These are phyloP conservation scores for Poliocrania exsul DNA, from an alignment of 2,797 vertebrate species.

Conservation along the genomic window DNA sequence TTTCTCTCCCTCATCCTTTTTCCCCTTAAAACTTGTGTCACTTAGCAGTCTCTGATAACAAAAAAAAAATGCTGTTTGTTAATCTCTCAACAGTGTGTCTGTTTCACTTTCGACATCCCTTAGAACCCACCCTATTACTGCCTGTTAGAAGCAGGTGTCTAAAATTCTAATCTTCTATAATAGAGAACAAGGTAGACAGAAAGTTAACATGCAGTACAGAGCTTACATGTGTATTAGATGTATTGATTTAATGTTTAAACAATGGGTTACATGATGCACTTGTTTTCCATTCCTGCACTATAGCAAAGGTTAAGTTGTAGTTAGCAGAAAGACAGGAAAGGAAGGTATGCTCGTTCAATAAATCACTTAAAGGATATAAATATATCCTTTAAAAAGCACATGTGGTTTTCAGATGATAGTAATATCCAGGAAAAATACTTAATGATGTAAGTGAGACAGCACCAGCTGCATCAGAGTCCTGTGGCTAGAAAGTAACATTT, in stretches of 20 bases:
- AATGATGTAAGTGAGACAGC: background rate
- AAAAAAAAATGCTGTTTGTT: no score
- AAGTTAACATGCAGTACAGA: background rate
- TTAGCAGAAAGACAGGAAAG: background rate
- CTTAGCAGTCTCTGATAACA: no score
- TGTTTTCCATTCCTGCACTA: background rate
- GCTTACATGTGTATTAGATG: background rate
- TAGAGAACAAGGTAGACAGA: background rate
- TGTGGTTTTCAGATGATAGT: background rate
- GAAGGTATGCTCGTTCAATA: background rate
- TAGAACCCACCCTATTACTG: no score
- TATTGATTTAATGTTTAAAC: background rate
- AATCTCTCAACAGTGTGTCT: no score
- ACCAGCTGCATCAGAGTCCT: background rate
- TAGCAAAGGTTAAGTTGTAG: background rate
- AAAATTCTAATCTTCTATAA: background rate
- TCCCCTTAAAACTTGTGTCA: no score
- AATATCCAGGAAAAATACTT: background rate
- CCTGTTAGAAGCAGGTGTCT: background rate
- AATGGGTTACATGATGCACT: background rate
- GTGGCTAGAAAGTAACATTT: background rate
- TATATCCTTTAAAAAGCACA: background rate
- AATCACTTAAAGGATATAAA: slow-evolving; percentile 5
- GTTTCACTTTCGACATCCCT: no score
- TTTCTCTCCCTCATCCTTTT: no score